Conservation (phyloP, 2,888 invertebrate species). For the Cylloceria caligata region DNA sequence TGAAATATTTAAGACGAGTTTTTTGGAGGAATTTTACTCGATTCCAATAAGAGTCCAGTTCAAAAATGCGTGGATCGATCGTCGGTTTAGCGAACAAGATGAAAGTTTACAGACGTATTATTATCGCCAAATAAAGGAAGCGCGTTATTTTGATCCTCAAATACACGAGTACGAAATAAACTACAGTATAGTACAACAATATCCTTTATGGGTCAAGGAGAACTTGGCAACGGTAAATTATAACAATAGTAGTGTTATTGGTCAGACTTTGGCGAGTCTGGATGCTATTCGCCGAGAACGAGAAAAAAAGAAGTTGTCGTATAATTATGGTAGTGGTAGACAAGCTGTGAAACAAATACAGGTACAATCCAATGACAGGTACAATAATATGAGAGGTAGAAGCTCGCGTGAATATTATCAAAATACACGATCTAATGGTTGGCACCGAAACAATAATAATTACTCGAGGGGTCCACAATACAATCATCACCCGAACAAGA, state of each 20-base stretch:
- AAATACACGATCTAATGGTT: background rate
- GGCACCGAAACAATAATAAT: background rate
- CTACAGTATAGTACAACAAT: no score
- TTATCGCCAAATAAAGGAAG: conserved; percentile 38
- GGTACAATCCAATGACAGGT: background rate
- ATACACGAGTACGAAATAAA: conserved; percentile 40
- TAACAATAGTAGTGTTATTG: background rate
- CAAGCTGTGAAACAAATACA: no score
- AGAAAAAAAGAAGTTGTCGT: no score
- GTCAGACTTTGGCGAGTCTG: background rate
- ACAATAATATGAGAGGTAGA: background rate
- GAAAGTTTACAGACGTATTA: no score
- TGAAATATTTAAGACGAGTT: no score
- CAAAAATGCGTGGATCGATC: conserved; percentile 37
- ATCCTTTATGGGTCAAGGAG: no score
- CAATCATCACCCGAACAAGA: background rate
- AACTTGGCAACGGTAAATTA: no score
- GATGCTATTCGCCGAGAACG: background rate
- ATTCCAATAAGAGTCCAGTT: conserved; percentile 38
- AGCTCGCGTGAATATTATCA: background rate
- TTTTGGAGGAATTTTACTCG: conserved; percentile 46
- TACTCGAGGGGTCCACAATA: background rate
- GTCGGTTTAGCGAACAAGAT: no score
- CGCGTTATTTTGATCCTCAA: conserved; percentile 20
- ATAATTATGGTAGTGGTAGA: no score